Evolutionary conservation across 2,797 vertebrate species (phyloP).

Genomic region (Urosaurus nigricauda): DNA sequence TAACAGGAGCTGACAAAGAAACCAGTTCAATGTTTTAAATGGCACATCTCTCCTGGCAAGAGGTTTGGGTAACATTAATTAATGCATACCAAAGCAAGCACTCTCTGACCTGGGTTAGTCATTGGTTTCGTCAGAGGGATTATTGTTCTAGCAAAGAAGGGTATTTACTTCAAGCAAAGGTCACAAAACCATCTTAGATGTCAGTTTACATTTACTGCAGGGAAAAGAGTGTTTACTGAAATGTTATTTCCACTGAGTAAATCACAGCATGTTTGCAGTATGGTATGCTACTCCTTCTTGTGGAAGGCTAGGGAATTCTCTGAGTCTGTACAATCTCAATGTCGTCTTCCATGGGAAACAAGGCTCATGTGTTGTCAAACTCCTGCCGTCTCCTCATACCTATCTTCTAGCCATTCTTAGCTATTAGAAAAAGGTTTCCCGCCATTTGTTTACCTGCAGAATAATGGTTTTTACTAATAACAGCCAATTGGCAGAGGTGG

Average conservation of each 20-base stretch:
- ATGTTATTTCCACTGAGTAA: constrained; percentile 7
- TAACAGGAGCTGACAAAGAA: background rate
- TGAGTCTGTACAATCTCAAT: background rate
- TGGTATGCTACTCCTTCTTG: background rate
- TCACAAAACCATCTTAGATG: constrained; percentile 7
- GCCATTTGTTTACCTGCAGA: background rate
- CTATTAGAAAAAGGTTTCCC: background rate
- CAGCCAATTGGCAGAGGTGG: background rate
- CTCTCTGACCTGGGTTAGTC: background rate
- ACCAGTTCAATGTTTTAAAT: background rate
- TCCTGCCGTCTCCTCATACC: background rate
- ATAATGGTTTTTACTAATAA: background rate
- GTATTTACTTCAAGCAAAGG: constrained; percentile 4
- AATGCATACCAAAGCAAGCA: background rate
- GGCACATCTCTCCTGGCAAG: background rate
- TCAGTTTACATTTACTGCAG: constrained; percentile 7
- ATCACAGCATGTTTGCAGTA: background rate
- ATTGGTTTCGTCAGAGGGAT: background rate
- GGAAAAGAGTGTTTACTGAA: background rate
- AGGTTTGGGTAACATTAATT: constrained; percentile 5
- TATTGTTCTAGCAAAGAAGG: background rate
- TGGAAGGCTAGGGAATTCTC: background rate
- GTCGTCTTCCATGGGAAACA: background rate
- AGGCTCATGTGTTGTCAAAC: background rate
- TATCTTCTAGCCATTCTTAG: background rate